A percentile compares a stretch with the other conserved stretches of the same genome.
These are phyloP conservation scores for Symphodus melops DNA, from an alignment of 2,113 vertebrate genomes.

Conservation along the genomic window DNA sequence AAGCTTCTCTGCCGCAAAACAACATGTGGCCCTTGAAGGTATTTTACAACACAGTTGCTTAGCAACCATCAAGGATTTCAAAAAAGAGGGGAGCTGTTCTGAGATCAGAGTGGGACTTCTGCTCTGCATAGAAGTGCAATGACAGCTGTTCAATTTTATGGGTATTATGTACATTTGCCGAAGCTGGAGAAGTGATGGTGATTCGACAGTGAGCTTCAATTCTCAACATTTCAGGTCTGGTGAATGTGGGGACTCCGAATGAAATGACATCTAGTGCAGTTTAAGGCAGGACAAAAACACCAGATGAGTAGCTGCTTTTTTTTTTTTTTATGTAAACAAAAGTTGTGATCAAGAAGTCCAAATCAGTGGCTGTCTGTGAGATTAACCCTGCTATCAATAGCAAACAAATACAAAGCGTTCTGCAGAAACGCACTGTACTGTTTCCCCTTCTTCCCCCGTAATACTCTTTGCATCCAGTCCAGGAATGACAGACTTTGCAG, in stretches of 20 bases:
- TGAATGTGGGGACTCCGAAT: background rate
- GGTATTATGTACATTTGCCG: background rate
- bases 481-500: no score
- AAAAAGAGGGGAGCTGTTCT: slow-evolving; percentile 17
- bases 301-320: background rate
- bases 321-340: background rate
- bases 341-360: no score
- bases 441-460: no score
- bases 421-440: no score
- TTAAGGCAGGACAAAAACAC: background rate
- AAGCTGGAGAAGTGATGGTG: background rate
- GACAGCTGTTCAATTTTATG: slow-evolving; percentile 29
- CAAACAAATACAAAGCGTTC: no score
- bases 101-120: slow-evolving; percentile 20
- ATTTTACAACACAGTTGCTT: slow-evolving; percentile 60
- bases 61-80: slow-evolving; percentile 46
- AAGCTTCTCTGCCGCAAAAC: slow-evolving; percentile 21
- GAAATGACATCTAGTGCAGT: background rate
- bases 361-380: no score
- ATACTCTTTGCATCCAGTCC: no score
- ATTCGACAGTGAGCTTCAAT: background rate
- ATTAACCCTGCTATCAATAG: no score
- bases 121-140: slow-evolving; percentile 2
- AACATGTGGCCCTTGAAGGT: slow-evolving; percentile 48
- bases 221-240: background rate